phyloP scores from a whole-genome alignment of 1,140 invertebrate species.

The Caenorhabditis inopinata region DNA sequence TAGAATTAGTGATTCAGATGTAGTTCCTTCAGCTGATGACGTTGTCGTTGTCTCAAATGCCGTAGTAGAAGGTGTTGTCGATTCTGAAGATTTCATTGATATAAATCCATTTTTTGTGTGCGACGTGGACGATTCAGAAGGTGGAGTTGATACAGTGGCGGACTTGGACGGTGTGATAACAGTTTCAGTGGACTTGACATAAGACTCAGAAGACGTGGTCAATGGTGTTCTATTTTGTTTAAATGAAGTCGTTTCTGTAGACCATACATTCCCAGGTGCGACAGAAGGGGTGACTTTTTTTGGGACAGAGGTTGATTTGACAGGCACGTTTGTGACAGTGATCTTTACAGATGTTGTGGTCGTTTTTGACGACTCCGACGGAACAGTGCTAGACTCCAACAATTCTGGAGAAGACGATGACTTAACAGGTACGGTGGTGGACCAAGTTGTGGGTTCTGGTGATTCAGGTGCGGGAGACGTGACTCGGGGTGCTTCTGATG shows the following conservation, averaged over 20 bases:
- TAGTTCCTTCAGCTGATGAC: not conserved
- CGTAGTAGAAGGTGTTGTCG: not conserved
- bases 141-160: not conserved
- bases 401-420: too few relatives aligned
- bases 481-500: not conserved
- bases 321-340: too few relatives aligned
- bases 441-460: too few relatives aligned
- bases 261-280: too few relatives aligned
- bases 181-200: not conserved
- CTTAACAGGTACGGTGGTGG: too few relatives aligned
- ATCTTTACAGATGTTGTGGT: too few relatives aligned
- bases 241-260: not conserved
- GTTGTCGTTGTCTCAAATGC: not conserved
- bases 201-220: not conserved
- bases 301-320: not conserved
- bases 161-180: not conserved
- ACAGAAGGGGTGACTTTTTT: not conserved
- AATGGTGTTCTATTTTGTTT: not conserved
- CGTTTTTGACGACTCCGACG: too few relatives aligned
- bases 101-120: too few relatives aligned
- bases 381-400: too few relatives aligned
- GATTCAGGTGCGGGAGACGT: not conserved
- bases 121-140: not conserved
- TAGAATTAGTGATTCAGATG: not conserved
- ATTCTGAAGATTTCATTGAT: constrained; percentile 22